Conservation (phyloP, 2,797 vertebrate species). For the Clangula hyemalis region DNA sequence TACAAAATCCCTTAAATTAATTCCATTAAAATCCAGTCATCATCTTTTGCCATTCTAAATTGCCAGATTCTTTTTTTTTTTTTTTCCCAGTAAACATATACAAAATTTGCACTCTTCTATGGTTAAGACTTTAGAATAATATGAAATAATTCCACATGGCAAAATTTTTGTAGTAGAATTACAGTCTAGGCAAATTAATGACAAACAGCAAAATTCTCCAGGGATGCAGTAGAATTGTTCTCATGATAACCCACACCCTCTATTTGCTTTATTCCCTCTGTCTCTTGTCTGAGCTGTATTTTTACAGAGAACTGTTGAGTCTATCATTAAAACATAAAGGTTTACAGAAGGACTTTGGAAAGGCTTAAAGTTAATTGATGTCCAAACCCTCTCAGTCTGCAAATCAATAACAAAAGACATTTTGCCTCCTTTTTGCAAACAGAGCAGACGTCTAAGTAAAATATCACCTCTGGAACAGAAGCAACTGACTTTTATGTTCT, state of each 20-base stretch:
- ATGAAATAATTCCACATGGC: background rate
- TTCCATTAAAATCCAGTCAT: background rate
- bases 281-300: conserved; percentile 39
- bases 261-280: conserved; percentile 43
- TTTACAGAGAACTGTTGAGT: conserved; percentile 47
- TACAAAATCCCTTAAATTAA: background rate
- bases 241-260: background rate
- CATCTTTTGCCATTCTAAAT: background rate
- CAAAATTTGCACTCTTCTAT: conserved; percentile 30
- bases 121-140: background rate
- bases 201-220: conserved; percentile 1
- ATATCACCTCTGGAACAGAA: conserved; percentile 74
- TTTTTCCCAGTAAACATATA: background rate
- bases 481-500: conserved; percentile 75
- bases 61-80: background rate
- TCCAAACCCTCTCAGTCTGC: conserved; percentile 6
- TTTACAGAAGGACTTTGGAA: conserved; percentile 57
- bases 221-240: conserved; percentile 13
- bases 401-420: conserved; percentile 65
- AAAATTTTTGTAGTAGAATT: conserved; percentile 25
- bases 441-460: conserved; percentile 71
- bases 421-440: conserved; percentile 72
- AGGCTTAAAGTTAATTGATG: conserved; percentile 45
- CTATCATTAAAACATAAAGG: conserved; percentile 46
- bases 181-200: conserved; percentile 20